Evolutionary conservation across 2,113 vertebrate species (phyloP), one percentile per base, ranked within the genome.

Genomic region (Psilopogon haemacephalus): DNA sequence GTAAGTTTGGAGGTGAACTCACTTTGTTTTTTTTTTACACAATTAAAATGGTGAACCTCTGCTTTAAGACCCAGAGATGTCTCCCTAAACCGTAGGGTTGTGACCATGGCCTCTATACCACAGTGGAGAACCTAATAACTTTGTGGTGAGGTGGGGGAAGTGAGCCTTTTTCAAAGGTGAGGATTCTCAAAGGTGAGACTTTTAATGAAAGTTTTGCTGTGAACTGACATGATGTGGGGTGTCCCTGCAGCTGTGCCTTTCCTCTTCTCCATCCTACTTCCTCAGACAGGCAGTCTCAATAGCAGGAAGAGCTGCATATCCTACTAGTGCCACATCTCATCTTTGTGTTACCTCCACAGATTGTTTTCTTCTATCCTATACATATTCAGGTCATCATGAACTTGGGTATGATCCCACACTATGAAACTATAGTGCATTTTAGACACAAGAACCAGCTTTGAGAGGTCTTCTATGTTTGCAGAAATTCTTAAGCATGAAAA

Each of bases 401-500:
- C 65, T 48, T 4, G 0, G 44, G 24, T 60, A 19, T 1, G 1
- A 64, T 56, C 42, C 42, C 60, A 62, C 6, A 24, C 65, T 91
- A 40, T 65, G 93, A 91, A 84, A 58, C 62, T 8, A 17, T 6
- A 33, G 20, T 44, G 68, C 44, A 8, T 82, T 95, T 94, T 44
- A 89, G 58, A 70, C 6, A 27, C 46, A 77, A 74, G 42, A 84
- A 59, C 11, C 59, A 76, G 62, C 60, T 95, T 48, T 19, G 16
- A 93, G 83, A 72, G 54, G n/a, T 88, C 52, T 38, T 62, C 44
- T 27, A 5, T 59, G 26, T 65, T 90, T 90, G 73, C 35, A 58
- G 72, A 93, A 94, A 86, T 83, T 68, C 30, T 56, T 56, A 46
- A 93, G 50, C 67, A 50, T 89, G 37, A 88, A 73, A 96, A 91